Evolutionary conservation across 2,113 vertebrate genomes (phyloP), one percentile per base, ranked within the genome.

Genomic region (Alaudala cheleensis): DNA sequence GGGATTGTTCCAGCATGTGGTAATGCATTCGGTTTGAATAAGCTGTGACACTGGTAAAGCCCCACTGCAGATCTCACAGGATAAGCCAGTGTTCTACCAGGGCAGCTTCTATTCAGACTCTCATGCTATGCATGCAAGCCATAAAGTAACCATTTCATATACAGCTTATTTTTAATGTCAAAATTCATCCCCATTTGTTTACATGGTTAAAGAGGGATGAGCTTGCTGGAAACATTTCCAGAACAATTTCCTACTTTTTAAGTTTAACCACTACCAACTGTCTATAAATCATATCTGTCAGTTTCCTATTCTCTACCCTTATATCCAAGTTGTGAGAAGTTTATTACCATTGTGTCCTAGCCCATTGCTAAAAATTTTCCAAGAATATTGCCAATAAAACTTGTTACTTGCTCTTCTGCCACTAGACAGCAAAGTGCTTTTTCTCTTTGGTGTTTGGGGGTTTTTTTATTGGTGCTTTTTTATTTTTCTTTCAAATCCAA

Each of bases 1-100:
- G 29, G 21, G 49, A 74, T 56, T 1, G 0, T 74, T 86, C 44
- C 61, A 74, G 84, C 53, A 71, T 69, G 89, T 87, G 53, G 66
- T 70, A 77, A 81, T 81, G 86, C 53, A 86, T 88, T 92, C 1
- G 0, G 44, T 81, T 79, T 78, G 88, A 88, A 93, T 93, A 84
- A 94, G 72, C 49, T 1, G 0, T 57, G 64, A 53, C 56, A 31
- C 53, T 86, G 45, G 67, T 49, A 88, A 90, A 93, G 56, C 23
- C 40, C 57, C 56, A 57, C 57, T 79, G 53, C 66, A 87, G 62
- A 88, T 66, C 45, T 73, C 81, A 76, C 14, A 78, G 58, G 82
- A 62, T 45, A 78, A 90, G 24, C 12, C 53, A 21, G 28, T 23
- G 33, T 40, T 94, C 74, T 64, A 26, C 37, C 83, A 76, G n/a